A percentile compares a stretch with the other conserved stretches of the same genome.
Evolutionary conservation across 2,797 vertebrate species (phyloP).

Genomic region (Borostomias antarcticus): DNA sequence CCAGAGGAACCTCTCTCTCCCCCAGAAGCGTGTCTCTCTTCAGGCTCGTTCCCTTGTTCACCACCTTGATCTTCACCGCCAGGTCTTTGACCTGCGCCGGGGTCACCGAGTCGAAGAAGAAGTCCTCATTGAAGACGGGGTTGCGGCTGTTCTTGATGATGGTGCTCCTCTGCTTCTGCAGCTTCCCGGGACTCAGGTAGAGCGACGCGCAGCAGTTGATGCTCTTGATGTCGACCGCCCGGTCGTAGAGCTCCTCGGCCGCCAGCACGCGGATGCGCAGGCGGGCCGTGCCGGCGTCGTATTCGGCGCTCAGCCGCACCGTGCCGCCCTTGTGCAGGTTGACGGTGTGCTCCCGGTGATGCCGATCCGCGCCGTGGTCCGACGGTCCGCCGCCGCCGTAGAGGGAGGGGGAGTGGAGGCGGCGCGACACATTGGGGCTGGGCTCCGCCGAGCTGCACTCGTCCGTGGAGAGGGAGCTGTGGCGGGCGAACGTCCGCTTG

Average conservation of each 20-base stretch:
- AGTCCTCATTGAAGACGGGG: slow-evolving; percentile 96
- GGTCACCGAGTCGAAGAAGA: slow-evolving; percentile 93
- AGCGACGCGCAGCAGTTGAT: slow-evolving; percentile 96
- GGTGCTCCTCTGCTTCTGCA: slow-evolving; percentile 96
- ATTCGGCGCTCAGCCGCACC: slow-evolving; percentile 85
- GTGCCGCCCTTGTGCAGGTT: slow-evolving; percentile 85
- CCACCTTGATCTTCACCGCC: slow-evolving; percentile 93
- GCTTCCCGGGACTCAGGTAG: slow-evolving; percentile 92
- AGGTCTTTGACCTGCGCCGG: slow-evolving; percentile 84
- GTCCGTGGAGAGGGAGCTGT: slow-evolving; percentile 93
- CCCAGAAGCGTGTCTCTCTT: slow-evolving; percentile 93
- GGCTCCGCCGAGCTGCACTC: slow-evolving; percentile 93
- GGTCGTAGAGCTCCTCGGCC: slow-evolving; percentile 89
- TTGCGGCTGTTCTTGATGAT: slow-evolving; percentile 97
- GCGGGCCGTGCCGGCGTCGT: slow-evolving; percentile 84
- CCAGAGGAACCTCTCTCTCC: slow-evolving; percentile 88
- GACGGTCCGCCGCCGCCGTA: slow-evolving; percentile 44
- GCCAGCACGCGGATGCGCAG: slow-evolving; percentile 87
- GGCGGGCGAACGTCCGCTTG: slow-evolving; percentile 87
- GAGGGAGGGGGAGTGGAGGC: slow-evolving; percentile 69
- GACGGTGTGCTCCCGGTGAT: slow-evolving; percentile 77
- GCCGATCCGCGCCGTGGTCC: slow-evolving; percentile 55
- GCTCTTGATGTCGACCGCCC: slow-evolving; percentile 83
- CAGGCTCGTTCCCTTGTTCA: slow-evolving; percentile 96
- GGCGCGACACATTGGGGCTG: slow-evolving; percentile 87